Evolutionary conservation across 1,140 invertebrate species (phyloP), one percentile per base, ranked within the genome.

Genomic region (Bombus superbus): DNA sequence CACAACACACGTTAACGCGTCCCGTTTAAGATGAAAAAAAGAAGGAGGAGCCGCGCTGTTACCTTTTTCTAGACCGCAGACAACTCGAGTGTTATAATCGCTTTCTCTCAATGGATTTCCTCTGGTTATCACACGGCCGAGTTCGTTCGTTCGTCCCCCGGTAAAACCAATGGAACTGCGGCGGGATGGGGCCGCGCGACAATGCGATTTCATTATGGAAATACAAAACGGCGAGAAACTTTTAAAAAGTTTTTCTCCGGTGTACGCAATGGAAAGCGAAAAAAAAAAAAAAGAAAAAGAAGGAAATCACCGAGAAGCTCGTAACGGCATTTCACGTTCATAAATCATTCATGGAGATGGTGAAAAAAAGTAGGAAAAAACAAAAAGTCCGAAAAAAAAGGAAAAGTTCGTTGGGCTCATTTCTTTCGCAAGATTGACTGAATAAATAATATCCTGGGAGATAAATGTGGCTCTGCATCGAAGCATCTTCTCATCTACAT

Each of bases 301-400:
- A 22, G 74, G 5, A 42, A 62, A 62, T 72, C 68, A 40, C 13
- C 47, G 83, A 57, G 73, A 81, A 71, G 68, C 57, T 62, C 59
- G 69, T 78, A 69, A 44, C 72, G 86, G 71, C 59, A 81, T 86
- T 82, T 71, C 53, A 38, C 28, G 38, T 62, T 85, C 72, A 88
- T 90, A 72, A 90, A 90, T 89, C 87, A 90, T 90, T 90, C 88
- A 89, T 79, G 76, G 69, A 66, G 62, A 75, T 38, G 64, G n/a
- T 66, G 71, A 64, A 83, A 83, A 66, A 53, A 73, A 44, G n/a
- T 28, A 72, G 38, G 38, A 10, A 47, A 44, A n/a, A 40, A 38
- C 13, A 40, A 47, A 32, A 47, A 32, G 38, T 47, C 40, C 28
- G n/a, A 3, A 13, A 38, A 44, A 32, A 42, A 35, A 59, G 68